Conservation (phyloP, 1,140 invertebrate species). For the Caenorhabditis elegans region WBcel235 BX284604.4:10936001-10936500, state of each 20-base stretch:
- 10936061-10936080: not conserved
- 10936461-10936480: no score
- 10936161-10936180: slow-evolving; percentile 16
- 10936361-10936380: not conserved
- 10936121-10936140: not conserved
- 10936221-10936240: slow-evolving; percentile 8
- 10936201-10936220: not conserved
- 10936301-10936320: not conserved
- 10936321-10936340: not conserved
- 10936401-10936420: not conserved
- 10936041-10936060: slow-evolving; percentile 3
- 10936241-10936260: not conserved
- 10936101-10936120: slow-evolving; percentile 22
- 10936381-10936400: not conserved
- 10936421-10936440: no score
- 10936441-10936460: no score
- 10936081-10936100: slow-evolving; percentile 1
- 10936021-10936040: slow-evolving; percentile 12
- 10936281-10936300: not conserved
- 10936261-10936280: not conserved
- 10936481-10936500: no score
- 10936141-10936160: not conserved
- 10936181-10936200: slow-evolving; percentile 24
- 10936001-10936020: not conserved
- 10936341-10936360: not conserved